phyloP scores from a whole-genome alignment of 1,140 invertebrate species.

The Saccostrea echinata region DNA sequence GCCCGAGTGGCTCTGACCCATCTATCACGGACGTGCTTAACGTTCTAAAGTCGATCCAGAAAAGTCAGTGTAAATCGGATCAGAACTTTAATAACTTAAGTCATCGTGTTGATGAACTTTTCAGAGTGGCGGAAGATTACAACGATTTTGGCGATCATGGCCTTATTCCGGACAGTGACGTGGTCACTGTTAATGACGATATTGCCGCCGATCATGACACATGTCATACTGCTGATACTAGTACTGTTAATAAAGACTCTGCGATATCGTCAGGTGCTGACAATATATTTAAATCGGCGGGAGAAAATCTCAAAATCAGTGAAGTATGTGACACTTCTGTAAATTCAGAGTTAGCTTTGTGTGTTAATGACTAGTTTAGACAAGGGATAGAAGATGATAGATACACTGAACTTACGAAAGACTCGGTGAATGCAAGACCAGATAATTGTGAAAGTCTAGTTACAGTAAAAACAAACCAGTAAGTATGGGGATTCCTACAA shows the following conservation, averaged over 20 bases:
- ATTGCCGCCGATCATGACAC: background rate
- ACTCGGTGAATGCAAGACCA: too few relatives aligned
- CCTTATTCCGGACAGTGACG: too few relatives aligned
- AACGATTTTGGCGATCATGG: background rate
- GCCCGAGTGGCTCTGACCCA: too few relatives aligned
- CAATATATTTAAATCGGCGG: background rate
- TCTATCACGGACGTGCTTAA: too few relatives aligned
- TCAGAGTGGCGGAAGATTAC: constrained; percentile 13
- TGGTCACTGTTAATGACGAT: too few relatives aligned
- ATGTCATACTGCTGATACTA: constrained; percentile 13
- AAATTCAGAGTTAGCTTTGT: constrained; percentile 31
- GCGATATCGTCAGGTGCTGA: constrained; percentile 25
- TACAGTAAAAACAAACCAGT: constrained; percentile 47
- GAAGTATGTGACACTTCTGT: constrained; percentile 40
- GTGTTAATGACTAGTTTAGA: constrained; percentile 46
- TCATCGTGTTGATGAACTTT: constrained; percentile 18
- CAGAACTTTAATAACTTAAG: too few relatives aligned
- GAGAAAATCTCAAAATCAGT: background rate
- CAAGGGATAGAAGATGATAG: constrained; percentile 53
- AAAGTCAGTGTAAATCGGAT: too few relatives aligned
- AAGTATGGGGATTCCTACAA: constrained; percentile 44
- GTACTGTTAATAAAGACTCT: background rate
- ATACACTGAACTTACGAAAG: constrained; percentile 43
- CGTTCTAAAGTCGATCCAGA: too few relatives aligned
- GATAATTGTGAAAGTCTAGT: constrained; percentile 52